Conservation (phyloP, 2,797 vertebrate species). For the Danio choprae region DNA sequence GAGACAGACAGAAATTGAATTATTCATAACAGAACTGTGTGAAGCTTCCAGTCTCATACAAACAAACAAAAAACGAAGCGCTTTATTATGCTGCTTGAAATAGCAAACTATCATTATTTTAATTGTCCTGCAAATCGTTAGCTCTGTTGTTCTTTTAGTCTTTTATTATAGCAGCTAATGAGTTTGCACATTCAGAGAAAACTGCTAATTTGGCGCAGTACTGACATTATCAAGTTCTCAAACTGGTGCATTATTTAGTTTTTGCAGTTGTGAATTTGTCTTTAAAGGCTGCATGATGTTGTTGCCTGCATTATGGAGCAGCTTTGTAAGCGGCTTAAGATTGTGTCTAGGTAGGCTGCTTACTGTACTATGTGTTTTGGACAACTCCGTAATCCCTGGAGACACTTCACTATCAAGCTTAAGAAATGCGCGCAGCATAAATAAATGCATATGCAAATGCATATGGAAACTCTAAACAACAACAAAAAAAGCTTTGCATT, state of each 20-base stretch:
- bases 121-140: neutral
- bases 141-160: neutral
- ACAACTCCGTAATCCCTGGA: constrained; percentile 1
- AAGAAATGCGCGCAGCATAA: neutral
- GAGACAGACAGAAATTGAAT: constrained; percentile 30
- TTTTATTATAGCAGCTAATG: neutral
- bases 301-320: neutral
- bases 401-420: constrained; percentile 20
- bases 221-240: neutral
- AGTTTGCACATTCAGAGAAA: neutral
- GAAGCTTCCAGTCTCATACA: no score
- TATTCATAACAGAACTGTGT: neutral
- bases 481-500: neutral
- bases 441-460: neutral
- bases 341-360: neutral
- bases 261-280: neutral
- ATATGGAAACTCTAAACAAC: neutral
- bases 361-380: neutral
- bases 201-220: neutral
- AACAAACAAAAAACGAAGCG: neutral
- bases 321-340: neutral
- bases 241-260: neutral
- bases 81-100: neutral
- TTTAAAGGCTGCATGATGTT: constrained; percentile 1
- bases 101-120: neutral